Percentiles rank a stretch among this genome's conserved stretches.
phyloP scores from a whole-genome alignment of 2,888 invertebrate genomes.

The Exocentrus adspersus region DNA sequence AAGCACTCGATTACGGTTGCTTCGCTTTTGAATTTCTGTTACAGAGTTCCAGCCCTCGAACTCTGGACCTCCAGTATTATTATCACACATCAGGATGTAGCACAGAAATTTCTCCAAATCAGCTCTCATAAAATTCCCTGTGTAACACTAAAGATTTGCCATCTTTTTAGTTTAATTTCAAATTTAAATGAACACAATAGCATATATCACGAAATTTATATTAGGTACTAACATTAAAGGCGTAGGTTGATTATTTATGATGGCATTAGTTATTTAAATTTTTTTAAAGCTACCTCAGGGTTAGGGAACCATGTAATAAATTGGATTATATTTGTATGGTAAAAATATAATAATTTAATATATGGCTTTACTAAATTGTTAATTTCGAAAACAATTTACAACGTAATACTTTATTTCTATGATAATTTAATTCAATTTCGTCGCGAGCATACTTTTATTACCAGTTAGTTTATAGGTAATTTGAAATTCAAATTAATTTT shows the following conservation, averaged over 20 bases:
- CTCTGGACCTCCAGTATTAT: no score
- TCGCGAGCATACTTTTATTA: conserved; percentile 9
- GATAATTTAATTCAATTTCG: conserved; percentile 31
- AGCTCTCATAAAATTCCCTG: no score
- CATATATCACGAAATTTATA: no score
- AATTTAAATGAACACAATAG: no score
- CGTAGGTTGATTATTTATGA: conserved; percentile 22
- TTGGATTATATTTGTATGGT: conserved; percentile 29
- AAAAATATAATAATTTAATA: conserved; percentile 28
- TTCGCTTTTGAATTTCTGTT: no score
- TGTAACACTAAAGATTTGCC: no score
- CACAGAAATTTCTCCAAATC: no score
- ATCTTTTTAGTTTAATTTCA: no score
- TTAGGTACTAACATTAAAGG: conserved; percentile 2
- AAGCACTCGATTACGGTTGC: no score
- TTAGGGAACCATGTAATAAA: conserved; percentile 25
- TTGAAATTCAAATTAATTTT: conserved; percentile 13
- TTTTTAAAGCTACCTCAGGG: conserved; percentile 17
- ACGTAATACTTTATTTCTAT: conserved; percentile 25
- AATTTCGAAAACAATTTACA: conserved; percentile 34
- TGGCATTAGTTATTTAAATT: conserved; percentile 25
- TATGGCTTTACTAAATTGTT: conserved; percentile 35
- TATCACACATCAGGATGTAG: no score
- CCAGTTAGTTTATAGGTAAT: background rate
- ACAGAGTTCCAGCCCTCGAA: no score